Conservation (phyloP, 2,888 invertebrate genomes). For the Cephus sareptanus region DNA sequence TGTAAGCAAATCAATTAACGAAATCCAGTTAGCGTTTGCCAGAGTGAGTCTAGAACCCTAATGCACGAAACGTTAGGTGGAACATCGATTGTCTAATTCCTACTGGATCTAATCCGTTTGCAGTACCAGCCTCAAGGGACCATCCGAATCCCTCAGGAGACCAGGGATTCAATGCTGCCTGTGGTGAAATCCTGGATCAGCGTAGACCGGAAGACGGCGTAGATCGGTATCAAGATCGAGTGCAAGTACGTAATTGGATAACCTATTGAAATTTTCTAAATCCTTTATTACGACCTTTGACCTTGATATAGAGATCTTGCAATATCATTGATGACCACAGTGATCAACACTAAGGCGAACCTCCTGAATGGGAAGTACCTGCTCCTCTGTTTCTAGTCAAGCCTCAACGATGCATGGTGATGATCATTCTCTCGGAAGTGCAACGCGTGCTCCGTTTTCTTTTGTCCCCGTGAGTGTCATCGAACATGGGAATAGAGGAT, state of each 20-base stretch:
- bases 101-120: constrained; percentile 34
- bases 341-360: not conserved
- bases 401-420: not conserved
- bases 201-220: not conserved
- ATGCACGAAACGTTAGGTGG: constrained; percentile 11
- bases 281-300: not conserved
- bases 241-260: not conserved
- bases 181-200: not conserved
- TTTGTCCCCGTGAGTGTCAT: not conserved
- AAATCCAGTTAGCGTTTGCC: constrained; percentile 45
- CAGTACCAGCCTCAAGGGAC: constrained; percentile 20
- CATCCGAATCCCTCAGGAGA: not conserved
- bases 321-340: not conserved
- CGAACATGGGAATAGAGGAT: not conserved
- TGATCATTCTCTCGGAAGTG: not conserved
- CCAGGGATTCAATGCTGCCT: not conserved
- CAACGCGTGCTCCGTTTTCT: not conserved
- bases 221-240: not conserved
- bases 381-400: not conserved
- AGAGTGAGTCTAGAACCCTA: constrained; percentile 17
- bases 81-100: constrained; percentile 34
- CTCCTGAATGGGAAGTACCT: not conserved
- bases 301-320: not conserved
- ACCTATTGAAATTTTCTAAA: not conserved
- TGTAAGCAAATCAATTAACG: constrained; percentile 42